phyloP scores from a whole-genome alignment of 1,140 invertebrate genomes.

The Cherax destructor region DNA sequence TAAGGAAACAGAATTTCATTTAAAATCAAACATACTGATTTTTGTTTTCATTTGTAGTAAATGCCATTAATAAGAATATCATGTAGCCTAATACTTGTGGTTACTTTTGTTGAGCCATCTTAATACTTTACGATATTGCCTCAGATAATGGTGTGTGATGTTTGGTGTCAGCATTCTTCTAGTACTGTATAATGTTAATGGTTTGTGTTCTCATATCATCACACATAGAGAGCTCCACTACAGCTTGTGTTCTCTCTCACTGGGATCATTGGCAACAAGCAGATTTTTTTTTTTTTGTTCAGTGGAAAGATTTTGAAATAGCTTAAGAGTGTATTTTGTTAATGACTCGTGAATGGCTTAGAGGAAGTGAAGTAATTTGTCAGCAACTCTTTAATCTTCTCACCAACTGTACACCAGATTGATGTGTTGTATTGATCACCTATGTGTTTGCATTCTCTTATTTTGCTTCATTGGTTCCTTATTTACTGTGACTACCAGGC shows the following conservation, averaged over 20 bases:
- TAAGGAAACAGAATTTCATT: background rate
- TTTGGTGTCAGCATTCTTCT: conserved; percentile 2
- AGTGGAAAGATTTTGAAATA: background rate
- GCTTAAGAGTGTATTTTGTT: background rate
- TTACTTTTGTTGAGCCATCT: background rate
- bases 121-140: background rate
- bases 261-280: background rate
- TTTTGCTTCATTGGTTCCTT: background rate
- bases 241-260: background rate
- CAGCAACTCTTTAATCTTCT: background rate
- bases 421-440: conserved; percentile 9
- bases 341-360: background rate
- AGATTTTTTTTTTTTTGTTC: background rate
- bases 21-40: background rate
- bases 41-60: background rate
- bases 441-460: background rate
- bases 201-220: background rate
- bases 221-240: background rate
- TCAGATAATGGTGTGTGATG: background rate
- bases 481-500: background rate
- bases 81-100: background rate
- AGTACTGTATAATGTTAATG: background rate
- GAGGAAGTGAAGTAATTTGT: background rate
- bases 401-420: background rate
- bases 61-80: background rate